Conservation (phyloP, 1,140 invertebrate species). For the Zaprionus capensis region DNA sequence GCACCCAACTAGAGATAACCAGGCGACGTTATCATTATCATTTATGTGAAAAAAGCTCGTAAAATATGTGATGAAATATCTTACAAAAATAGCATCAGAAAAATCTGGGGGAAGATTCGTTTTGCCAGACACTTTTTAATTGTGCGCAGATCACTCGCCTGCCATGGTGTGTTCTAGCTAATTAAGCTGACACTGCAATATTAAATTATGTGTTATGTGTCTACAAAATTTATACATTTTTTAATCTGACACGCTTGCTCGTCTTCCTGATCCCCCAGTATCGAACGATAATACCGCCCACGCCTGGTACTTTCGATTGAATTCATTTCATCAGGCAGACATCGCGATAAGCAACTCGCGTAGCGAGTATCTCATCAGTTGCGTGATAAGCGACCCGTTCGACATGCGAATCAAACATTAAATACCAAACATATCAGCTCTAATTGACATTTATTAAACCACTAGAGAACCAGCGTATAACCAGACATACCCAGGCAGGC, state of each 20-base stretch:
- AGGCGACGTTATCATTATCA: constrained; percentile 50
- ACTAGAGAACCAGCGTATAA: constrained; percentile 18
- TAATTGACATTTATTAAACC: constrained; percentile 77
- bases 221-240: constrained; percentile 30
- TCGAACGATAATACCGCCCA: constrained; percentile 47
- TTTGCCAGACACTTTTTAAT: neutral
- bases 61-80: constrained; percentile 61
- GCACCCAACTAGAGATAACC: constrained; percentile 37
- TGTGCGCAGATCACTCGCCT: neutral
- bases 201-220: constrained; percentile 23
- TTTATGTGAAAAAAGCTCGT: constrained; percentile 22
- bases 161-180: constrained; percentile 21
- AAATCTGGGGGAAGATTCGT: neutral
- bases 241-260: constrained; percentile 25
- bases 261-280: constrained; percentile 38
- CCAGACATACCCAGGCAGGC: neutral
- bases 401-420: constrained; percentile 45
- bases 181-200: constrained; percentile 30
- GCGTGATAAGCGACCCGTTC: constrained; percentile 53
- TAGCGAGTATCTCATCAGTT: constrained; percentile 46
- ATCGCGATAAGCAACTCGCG: constrained; percentile 26
- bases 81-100: constrained; percentile 50
- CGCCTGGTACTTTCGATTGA: constrained; percentile 47
- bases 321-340: constrained; percentile 68
- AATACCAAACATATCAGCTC: constrained; percentile 56